Base-by-base conservation (phyloP, 2,797 vertebrate species). In the Tokudaia muenninki region DNA sequence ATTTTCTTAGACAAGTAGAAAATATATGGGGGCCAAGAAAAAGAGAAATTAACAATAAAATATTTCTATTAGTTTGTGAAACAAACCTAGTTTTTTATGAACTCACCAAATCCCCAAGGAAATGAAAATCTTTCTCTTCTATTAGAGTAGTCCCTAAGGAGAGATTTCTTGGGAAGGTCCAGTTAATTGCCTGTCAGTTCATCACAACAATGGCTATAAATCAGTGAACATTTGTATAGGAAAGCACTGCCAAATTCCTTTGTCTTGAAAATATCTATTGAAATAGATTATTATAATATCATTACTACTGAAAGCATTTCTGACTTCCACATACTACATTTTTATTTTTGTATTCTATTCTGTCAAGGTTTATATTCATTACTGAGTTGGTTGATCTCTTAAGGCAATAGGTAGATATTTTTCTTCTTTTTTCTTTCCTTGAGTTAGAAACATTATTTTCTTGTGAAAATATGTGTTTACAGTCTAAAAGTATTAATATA, bases 131-230 rank as follows among this genome's bases (percentile, higher is more conserved):
- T 37, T 29, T 59, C 57, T 55, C 50, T 92, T 95, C 19, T 79
- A 37, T 86, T 67, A 90, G 83, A 86, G 26, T 21, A 59, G 44
- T 8, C 87, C 50, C 55, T 11, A 5, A 19, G 70, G 82, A 41
- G 11, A 50, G 12, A 21, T 16, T 41, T 74, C 37, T 92, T 91
- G 81, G 77, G 74, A 67, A 95, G 70, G 80, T 77, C 63, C 83
- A 61, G 47, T 41, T 94, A 96, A 92, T 95, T 94, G 77, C 77
- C 86, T 59, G 31, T 26, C 34, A 95, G 44, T 82, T 97, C 59
- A 89, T 29, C 52, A 79, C 78, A 65, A 75, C 77, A 93, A 92
- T 4, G 93, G 67, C 74, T 87, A 52, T 95, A 61, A 87, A 94
- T 93, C 83, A 89, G 61, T 75, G 61, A 90, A 75, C 55, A 74